Conservation (phyloP, 92 coral and sea anemone genomes). For the Epizoanthus illoricatus region DNA sequence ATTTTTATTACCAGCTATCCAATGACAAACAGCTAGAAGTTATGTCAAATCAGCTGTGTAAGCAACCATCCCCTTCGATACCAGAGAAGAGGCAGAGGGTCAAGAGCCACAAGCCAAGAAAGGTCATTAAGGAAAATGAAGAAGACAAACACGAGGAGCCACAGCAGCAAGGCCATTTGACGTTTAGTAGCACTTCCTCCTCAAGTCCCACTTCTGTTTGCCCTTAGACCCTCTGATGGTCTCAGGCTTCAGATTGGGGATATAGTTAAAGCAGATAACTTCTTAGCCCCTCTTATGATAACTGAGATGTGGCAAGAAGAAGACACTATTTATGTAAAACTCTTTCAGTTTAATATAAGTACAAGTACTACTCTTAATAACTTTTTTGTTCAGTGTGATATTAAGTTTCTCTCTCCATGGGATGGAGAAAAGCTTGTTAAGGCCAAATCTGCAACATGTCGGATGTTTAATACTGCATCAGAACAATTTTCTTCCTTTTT, state of each 20-base stretch:
- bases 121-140: no score
- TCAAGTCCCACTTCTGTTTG: neutral
- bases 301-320: constrained; percentile 33
- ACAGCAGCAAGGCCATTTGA: no score
- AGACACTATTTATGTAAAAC: constrained; percentile 23
- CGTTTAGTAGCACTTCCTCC: no score
- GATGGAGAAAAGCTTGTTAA: constrained; percentile 43
- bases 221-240: constrained; percentile 32
- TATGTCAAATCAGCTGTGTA: no score
- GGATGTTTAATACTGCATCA: constrained; percentile 26
- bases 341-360: constrained; percentile 6
- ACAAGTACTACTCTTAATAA: neutral
- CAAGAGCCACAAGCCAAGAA: no score
- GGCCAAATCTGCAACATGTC: constrained; percentile 25
- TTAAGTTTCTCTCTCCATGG: constrained; percentile 34
- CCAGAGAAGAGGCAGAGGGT: no score
- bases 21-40: no score
- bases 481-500: constrained; percentile 12
- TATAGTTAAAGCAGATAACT: constrained; percentile 29
- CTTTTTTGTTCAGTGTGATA: constrained; percentile 41
- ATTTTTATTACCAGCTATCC: no score
- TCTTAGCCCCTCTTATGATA: constrained; percentile 38
- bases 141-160: no score
- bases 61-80: no score
- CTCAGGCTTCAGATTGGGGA: constrained; percentile 40